Conservation (phyloP, 1,140 invertebrate species). For the Anastrepha ludens region DNA sequence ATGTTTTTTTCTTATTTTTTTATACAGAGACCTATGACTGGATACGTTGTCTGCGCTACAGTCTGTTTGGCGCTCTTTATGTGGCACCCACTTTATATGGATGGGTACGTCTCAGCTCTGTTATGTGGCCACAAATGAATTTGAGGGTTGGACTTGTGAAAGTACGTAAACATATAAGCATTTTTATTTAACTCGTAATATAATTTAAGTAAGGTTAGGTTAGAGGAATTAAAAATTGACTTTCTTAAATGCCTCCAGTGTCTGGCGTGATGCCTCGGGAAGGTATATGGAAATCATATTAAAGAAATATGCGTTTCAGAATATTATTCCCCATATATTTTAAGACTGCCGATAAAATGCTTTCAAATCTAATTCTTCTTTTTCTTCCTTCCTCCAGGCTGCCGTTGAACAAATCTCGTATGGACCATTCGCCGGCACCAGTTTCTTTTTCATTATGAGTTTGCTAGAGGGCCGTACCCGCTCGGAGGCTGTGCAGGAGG, state of each 20-base stretch:
- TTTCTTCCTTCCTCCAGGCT: constrained; percentile 77
- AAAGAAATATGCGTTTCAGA: too few species aligned
- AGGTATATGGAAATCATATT: too few species aligned
- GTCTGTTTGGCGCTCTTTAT: constrained; percentile 81
- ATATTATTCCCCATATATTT: too few species aligned
- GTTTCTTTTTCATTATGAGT: constrained; percentile 89
- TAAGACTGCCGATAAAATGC: too few species aligned
- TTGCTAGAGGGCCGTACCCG: constrained; percentile 84
- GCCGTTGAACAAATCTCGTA: constrained; percentile 88
- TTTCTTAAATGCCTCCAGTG: too few species aligned
- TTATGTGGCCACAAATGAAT: constrained; percentile 80
- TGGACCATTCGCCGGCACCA: constrained; percentile 85
- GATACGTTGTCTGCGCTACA: constrained; percentile 79
- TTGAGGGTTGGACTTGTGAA: constrained; percentile 81
- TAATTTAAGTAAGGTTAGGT: too few species aligned
- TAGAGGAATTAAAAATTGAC: too few species aligned
- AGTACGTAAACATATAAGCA: constrained; percentile 73
- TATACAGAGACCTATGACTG: constrained; percentile 76
- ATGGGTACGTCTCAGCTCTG: constrained; percentile 80
- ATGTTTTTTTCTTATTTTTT: background rate
- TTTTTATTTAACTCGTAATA: too few species aligned
- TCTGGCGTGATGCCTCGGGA: too few species aligned
- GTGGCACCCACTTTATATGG: constrained; percentile 83
- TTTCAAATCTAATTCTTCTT: background rate
- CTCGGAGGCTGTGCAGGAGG: constrained; percentile 81